A percentile compares a stretch with the other conserved stretches of the same genome.
Evolutionary conservation across 2,888 invertebrate genomes (phyloP).

Genomic region (Gari tellinella): DNA sequence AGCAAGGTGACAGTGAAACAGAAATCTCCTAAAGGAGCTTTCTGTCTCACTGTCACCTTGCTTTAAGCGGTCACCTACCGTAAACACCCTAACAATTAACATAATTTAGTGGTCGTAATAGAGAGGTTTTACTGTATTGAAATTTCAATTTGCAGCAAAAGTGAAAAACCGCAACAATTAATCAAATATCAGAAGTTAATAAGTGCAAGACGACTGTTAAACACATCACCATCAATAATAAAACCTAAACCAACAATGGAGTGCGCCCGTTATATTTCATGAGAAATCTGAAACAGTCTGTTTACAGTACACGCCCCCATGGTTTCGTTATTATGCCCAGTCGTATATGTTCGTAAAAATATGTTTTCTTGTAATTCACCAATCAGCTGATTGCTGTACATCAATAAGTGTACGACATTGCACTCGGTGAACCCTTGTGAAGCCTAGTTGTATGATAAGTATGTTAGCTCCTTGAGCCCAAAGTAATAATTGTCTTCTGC

Average conservation of each 20-base stretch:
- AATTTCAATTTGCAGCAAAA: too few species aligned
- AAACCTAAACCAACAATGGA: neutral
- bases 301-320: slow-evolving; percentile 1
- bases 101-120: too few species aligned
- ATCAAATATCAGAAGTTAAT: neutral
- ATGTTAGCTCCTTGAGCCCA: too few species aligned
- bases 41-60: too few species aligned
- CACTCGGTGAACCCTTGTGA: neutral
- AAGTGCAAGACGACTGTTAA: neutral
- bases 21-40: too few species aligned
- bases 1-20: too few species aligned
- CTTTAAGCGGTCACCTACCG: too few species aligned
- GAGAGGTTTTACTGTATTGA: too few species aligned
- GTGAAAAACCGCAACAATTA: too few species aligned
- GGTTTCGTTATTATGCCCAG: neutral
- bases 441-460: neutral
- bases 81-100: too few species aligned
- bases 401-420: slow-evolving; percentile 6
- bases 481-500: too few species aligned
- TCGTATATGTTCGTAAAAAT: slow-evolving; percentile 1
- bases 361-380: neutral
- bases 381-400: slow-evolving; percentile 6
- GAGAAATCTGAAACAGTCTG: neutral
- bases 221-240: neutral
- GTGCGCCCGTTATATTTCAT: neutral